Evolutionary conservation across 2,113 vertebrate genomes (phyloP).

Genomic region (Myxocyprinus asiaticus): DNA sequence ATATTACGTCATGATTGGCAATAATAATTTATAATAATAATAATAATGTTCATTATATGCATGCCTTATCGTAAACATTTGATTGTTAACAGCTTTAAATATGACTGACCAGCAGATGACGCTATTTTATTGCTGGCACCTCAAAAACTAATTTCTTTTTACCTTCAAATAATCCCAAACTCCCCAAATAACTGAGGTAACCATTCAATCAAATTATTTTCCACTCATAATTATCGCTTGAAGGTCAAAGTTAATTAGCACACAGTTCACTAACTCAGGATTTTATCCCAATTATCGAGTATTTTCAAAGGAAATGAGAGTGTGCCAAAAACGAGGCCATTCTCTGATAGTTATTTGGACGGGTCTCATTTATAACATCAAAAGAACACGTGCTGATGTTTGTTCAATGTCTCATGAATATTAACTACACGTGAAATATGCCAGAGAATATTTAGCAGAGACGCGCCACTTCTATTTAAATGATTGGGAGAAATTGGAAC

Average conservation of each 20-base stretch:
- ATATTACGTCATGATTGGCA: too few relatives aligned
- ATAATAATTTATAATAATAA: too few relatives aligned
- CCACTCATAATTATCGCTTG: not conserved
- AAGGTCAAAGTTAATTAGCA: not conserved
- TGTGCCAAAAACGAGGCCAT: not conserved
- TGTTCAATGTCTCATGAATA: not conserved
- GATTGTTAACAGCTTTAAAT: too few relatives aligned
- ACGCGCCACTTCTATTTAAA: too few relatives aligned
- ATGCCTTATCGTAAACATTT: too few relatives aligned
- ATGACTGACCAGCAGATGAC: not conserved
- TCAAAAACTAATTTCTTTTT: not conserved
- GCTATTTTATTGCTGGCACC: not conserved
- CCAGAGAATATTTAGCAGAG: too few relatives aligned
- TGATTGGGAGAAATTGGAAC: too few relatives aligned
- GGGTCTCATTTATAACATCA: not conserved
- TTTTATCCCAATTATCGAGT: not conserved
- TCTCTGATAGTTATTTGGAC: not conserved
- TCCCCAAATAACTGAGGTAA: not conserved
- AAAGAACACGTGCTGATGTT: not conserved
- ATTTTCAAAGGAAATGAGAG: not conserved
- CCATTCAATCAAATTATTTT: not conserved
- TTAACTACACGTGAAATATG: not conserved
- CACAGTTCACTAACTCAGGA: not conserved
- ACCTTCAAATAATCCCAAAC: not conserved
- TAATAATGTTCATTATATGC: too few relatives aligned